Percentiles rank a stretch among this genome's conserved stretches.
Conservation (phyloP, 2,797 vertebrate species). For the Sphenodon punctatus region DNA sequence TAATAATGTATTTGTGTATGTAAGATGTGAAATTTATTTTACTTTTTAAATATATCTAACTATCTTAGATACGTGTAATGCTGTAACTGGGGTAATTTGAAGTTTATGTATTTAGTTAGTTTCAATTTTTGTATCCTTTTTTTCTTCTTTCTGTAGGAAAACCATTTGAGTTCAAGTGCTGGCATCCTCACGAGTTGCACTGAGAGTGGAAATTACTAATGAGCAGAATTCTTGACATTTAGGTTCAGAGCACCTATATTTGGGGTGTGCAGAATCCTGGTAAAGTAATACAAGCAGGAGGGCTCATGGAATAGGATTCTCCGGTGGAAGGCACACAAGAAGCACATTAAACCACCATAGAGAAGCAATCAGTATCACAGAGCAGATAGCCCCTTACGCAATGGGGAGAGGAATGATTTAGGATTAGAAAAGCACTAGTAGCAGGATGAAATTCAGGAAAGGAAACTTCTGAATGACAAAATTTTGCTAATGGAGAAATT, state of each 20-base stretch:
- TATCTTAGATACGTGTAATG: too few species aligned
- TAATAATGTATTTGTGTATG: too few species aligned
- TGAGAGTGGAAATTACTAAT: fast-evolving
- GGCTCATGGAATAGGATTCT: neutral
- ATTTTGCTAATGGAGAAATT: neutral
- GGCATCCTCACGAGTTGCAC: fast-evolving
- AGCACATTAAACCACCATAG: neutral
- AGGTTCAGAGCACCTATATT: neutral
- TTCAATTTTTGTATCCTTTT: too few species aligned
- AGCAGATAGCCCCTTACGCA: fast-evolving
- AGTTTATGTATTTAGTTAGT: too few species aligned
- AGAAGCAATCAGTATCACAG: neutral
- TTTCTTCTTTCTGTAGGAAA: too few species aligned
- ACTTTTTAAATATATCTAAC: too few species aligned
- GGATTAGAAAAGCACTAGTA: neutral
- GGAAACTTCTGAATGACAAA: neutral
- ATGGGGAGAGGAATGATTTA: neutral
- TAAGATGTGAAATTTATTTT: too few species aligned
- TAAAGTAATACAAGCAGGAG: neutral
- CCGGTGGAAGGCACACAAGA: neutral
- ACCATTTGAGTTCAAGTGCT: fast-evolving
- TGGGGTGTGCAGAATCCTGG: fast-evolving
- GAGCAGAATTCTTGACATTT: neutral
- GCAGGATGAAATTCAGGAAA: neutral
- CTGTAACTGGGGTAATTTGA: too few species aligned